Evolutionary conservation across 2,113 vertebrate species (phyloP).

Genomic region (Stictonetta naevosa): DNA sequence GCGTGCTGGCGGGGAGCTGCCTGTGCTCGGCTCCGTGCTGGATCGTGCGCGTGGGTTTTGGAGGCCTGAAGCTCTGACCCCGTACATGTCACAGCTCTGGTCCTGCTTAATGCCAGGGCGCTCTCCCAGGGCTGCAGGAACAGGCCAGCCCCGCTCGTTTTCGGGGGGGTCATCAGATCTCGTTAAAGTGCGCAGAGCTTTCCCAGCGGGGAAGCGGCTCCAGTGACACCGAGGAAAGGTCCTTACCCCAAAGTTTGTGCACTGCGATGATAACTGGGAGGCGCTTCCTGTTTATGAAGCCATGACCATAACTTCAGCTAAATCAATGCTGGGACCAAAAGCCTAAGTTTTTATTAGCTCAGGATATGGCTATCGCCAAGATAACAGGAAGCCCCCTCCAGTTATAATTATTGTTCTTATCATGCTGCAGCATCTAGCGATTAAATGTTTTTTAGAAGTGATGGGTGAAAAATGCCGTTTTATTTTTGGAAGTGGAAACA

Average conservation of each 20-base stretch:
- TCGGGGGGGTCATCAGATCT: background rate
- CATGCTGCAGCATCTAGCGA: background rate
- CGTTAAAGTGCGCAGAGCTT: background rate
- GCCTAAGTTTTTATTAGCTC: conserved; percentile 11
- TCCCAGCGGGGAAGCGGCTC: background rate
- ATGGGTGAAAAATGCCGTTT: conserved; percentile 28
- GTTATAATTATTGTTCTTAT: conserved; percentile 55
- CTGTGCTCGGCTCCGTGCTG: background rate
- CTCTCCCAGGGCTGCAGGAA: background rate
- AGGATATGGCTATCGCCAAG: conserved; percentile 31
- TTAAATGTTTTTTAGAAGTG: conserved; percentile 9
- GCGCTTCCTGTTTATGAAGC: conserved; percentile 42
- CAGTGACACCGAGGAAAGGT: background rate
- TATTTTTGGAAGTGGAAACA: conserved; percentile 27
- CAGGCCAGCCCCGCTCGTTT: background rate
- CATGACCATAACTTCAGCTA: conserved; percentile 22
- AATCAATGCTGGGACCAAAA: conserved; percentile 29
- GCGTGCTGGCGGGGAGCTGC: background rate
- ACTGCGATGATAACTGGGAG: conserved; percentile 7
- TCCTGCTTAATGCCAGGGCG: background rate
- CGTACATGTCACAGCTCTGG: accelerated
- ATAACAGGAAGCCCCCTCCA: conserved; percentile 55
- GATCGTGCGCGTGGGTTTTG: background rate
- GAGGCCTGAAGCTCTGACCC: background rate
- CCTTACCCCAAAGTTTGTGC: conserved; percentile 39